Evolutionary conservation across 2,888 invertebrate species (phyloP), one percentile per base, ranked within the genome.

Genomic region (Drosophila siamana): DNA sequence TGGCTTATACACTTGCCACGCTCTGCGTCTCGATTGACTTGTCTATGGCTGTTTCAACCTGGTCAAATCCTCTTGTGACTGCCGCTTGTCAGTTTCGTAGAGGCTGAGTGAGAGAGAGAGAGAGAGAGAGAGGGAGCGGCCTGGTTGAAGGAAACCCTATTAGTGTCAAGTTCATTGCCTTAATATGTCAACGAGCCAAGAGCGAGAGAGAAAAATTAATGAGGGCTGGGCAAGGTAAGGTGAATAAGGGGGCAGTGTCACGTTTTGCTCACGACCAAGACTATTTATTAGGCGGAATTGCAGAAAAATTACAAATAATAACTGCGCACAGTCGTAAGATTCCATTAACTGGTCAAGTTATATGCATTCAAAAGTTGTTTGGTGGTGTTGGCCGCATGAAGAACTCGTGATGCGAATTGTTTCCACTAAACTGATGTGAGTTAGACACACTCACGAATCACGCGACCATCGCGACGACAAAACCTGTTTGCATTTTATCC

Each of bases 101-200:
- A 19, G n/a, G 52, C 69, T 63, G 65, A 51, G 69, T 69, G 62
- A 5, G 60, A 62, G 44, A 70, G 62, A 28, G 44, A 36, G 7
- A 64, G 62, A 60, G 44, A 70, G 62, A n/a, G 19, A 36, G 38
- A 13, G 16, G 3, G 11, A 6, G 9, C 5, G 36, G 54, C 8
- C 26, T n/a, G 44, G 24, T 61, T 26, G 61, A 50, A 69, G 74
- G 89, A 91, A 91, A 73, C 90, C 90, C 74, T 90, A 91, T 89
- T 88, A 91, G 87, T 90, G 91, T 88, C 90, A 91, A 90, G 91
- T 90, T 90, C 90, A 90, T 89, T 91, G 90, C 82, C 90, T 88
- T 87, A 86, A 85, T 75, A 75, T 75, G 69, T 85, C 82, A 82
- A 72, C 55, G n/a, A 51, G 15, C 22, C n/a, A n/a, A 5, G 28